A percentile compares a stretch with the other conserved stretches of the same genome.
phyloP scores from a whole-genome alignment of 2,888 invertebrate species.

The Pediacus dermestoides region DNA sequence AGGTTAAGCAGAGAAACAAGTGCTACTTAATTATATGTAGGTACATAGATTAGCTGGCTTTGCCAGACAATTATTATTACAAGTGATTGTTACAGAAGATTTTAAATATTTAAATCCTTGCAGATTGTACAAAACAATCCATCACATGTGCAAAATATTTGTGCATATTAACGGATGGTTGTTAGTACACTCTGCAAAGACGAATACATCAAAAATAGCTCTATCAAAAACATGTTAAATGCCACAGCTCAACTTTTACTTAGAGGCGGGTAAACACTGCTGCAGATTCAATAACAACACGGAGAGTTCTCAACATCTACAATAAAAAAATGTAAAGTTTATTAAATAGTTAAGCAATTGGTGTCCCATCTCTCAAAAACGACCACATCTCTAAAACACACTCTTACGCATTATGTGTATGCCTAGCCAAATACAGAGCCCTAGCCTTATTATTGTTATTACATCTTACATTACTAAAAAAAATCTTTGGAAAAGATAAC shows the following conservation, averaged over 20 bases:
- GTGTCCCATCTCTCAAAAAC: constrained; percentile 25
- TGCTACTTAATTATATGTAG: constrained; percentile 35
- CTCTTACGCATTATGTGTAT: constrained; percentile 33
- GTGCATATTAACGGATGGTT: constrained; percentile 10
- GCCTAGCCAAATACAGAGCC: constrained; percentile 44
- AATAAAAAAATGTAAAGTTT: constrained; percentile 39
- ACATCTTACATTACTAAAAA: constrained; percentile 47
- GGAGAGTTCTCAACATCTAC: constrained; percentile 43
- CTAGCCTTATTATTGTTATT: constrained; percentile 41
- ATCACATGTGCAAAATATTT: background rate
- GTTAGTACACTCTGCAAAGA: constrained; percentile 26
- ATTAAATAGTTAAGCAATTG: constrained; percentile 32
- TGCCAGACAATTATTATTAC: constrained; percentile 22
- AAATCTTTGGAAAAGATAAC: constrained; percentile 53
- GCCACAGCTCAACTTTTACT: constrained; percentile 47
- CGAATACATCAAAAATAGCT: constrained; percentile 44
- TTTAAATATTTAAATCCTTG: constrained; percentile 26
- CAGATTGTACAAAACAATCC: constrained; percentile 22
- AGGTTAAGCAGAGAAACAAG: constrained; percentile 51
- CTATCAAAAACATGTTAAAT: constrained; percentile 46
- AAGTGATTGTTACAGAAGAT: constrained; percentile 45
- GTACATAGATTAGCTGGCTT: constrained; percentile 21
- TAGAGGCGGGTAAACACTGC: constrained; percentile 45
- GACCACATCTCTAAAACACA: constrained; percentile 31
- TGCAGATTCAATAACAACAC: constrained; percentile 39